Evolutionary conservation across 2,113 vertebrate genomes (phyloP).

Genomic region (Pterocles gutturalis): DNA sequence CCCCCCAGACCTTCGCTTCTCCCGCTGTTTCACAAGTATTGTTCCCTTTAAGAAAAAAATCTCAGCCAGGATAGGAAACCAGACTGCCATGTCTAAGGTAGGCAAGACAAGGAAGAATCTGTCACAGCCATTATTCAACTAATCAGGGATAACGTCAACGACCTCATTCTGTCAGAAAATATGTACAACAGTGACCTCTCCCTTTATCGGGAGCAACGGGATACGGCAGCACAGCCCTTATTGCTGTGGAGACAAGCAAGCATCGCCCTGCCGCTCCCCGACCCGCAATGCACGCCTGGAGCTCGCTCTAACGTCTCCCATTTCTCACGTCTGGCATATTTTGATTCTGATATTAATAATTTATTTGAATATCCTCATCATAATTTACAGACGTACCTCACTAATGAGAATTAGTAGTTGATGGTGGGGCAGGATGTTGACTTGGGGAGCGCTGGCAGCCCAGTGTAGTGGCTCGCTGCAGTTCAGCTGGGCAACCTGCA

Average conservation of each 20-base stretch:
- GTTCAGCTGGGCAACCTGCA: background rate
- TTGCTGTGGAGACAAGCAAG: constrained; percentile 39
- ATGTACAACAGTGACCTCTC: constrained; percentile 56
- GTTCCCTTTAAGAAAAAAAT: background rate
- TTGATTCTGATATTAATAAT: background rate
- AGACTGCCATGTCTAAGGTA: constrained; percentile 29
- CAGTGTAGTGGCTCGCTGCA: background rate
- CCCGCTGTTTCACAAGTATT: background rate
- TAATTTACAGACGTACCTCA: background rate
- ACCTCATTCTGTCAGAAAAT: constrained; percentile 73
- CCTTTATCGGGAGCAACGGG: constrained; percentile 41
- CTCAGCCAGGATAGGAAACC: background rate
- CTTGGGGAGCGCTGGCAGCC: background rate
- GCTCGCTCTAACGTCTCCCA: background rate
- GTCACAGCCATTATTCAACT: constrained; percentile 63
- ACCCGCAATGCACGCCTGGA: background rate
- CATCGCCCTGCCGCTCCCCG: background rate
- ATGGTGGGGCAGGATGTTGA: background rate
- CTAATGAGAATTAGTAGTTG: background rate
- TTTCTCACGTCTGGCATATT: constrained; percentile 19
- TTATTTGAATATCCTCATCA: background rate
- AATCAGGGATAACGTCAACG: constrained; percentile 45
- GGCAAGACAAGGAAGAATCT: constrained; percentile 29
- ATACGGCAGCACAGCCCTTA: constrained; percentile 4
- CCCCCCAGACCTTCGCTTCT: background rate